Conservation (phyloP, 2,113 vertebrate genomes). For the Gracilinanus agilis region DNA sequence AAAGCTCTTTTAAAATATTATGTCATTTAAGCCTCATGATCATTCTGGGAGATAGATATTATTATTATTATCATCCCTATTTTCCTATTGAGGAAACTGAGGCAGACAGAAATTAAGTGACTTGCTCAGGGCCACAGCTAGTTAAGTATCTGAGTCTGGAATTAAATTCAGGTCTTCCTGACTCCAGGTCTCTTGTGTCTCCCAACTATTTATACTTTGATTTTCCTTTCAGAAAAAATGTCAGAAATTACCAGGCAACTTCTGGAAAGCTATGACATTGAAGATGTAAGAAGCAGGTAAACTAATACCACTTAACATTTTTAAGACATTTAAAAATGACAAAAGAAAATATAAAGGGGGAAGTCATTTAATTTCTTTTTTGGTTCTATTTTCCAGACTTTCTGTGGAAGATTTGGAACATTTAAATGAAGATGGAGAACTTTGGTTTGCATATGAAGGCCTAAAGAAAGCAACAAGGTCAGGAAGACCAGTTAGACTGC, state of each 20-base stretch:
- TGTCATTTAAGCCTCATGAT: neutral
- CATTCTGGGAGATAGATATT: neutral
- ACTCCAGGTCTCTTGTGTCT: neutral
- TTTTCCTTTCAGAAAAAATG: constrained; percentile 90
- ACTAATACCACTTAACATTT: neutral
- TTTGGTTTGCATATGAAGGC: constrained; percentile 91
- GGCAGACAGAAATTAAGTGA: neutral
- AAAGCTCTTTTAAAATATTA: neutral
- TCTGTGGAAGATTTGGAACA: constrained; percentile 87
- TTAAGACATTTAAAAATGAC: neutral
- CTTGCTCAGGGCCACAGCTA: neutral
- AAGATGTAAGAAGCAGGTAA: constrained; percentile 91
- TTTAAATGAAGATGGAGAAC: constrained; percentile 90
- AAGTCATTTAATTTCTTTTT: neutral
- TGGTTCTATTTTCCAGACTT: constrained; percentile 83
- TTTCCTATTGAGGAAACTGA: neutral
- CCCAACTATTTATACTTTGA: neutral
- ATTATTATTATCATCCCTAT: neutral
- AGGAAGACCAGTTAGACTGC: constrained; percentile 43
- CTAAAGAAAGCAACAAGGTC: constrained; percentile 95
- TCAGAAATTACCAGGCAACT: constrained; percentile 90
- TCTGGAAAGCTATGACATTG: constrained; percentile 89
- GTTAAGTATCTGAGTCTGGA: neutral
- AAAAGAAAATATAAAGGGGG: neutral
- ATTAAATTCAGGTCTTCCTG: neutral